A percentile compares a stretch with the other conserved stretches of the same genome.
phyloP scores from a whole-genome alignment of 1,140 invertebrate species.

The Diachasma alloeum region DNA sequence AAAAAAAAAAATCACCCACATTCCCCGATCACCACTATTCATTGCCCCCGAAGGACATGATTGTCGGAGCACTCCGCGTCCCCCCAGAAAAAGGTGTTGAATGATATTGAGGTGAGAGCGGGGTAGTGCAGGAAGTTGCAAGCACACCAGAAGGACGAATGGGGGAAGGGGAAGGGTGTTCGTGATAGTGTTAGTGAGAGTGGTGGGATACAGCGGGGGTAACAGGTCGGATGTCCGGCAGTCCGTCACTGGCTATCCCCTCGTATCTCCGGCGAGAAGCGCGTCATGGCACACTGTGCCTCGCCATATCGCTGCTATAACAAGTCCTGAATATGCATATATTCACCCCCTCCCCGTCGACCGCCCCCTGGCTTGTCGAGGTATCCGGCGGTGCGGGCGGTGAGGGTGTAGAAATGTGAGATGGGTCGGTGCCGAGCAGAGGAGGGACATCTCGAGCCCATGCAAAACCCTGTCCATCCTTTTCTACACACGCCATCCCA shows the following conservation, averaged over 20 bases:
- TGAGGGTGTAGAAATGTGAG: not conserved
- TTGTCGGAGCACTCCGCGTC: no score
- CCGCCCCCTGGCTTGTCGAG: conserved; percentile 1
- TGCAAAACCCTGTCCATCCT: conserved; percentile 27
- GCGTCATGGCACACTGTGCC: conserved; percentile 33
- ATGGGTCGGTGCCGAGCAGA: not conserved
- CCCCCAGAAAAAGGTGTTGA: not conserved
- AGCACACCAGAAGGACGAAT: not conserved
- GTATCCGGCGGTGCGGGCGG: not conserved
- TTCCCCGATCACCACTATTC: no score
- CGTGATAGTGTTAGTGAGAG: conserved; percentile 22
- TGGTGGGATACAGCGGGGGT: conserved; percentile 43
- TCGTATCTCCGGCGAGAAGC: conserved; percentile 49
- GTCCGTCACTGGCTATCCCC: conserved; percentile 59
- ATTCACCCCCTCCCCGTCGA: conserved; percentile 25
- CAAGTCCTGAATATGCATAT: conserved; percentile 62
- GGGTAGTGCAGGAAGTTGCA: not conserved
- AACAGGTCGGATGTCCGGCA: conserved; percentile 64
- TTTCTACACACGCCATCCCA: not conserved
- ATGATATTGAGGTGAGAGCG: not conserved
- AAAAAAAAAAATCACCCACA: no score
- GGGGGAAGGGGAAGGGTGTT: not conserved
- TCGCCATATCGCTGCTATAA: conserved; percentile 50
- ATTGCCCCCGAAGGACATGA: no score
- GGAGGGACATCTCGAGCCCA: not conserved